A percentile compares a stretch with the other conserved stretches of the same genome.
Evolutionary conservation across 2,113 vertebrate species (phyloP).

Genomic region (Alligator sinensis): DNA sequence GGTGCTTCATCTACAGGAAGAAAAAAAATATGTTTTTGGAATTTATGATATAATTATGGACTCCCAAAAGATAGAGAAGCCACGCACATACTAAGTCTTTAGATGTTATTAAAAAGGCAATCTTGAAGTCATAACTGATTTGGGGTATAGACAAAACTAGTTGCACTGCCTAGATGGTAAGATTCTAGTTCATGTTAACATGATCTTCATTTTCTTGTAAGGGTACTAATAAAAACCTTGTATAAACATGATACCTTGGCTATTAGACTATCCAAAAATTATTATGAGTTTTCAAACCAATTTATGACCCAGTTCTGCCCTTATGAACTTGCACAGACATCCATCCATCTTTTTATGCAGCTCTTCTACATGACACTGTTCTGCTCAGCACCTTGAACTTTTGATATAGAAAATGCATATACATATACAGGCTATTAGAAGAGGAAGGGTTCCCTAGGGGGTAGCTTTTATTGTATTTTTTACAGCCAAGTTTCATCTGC

Average conservation of each 20-base stretch:
- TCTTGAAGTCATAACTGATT: not conserved
- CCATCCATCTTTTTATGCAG: not conserved
- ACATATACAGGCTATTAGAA: not conserved
- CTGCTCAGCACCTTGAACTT: constrained; percentile 21
- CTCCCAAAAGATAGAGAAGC: not conserved
- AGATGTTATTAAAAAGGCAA: not conserved
- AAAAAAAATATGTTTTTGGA: not conserved
- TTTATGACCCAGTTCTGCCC: not conserved
- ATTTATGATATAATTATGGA: constrained; percentile 21
- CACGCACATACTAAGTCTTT: not conserved
- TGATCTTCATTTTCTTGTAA: constrained; percentile 22
- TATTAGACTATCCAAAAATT: not conserved
- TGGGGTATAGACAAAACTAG: not conserved
- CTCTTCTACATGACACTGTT: not conserved
- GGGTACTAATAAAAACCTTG: not conserved
- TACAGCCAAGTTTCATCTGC: constrained; percentile 27
- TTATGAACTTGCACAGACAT: not conserved
- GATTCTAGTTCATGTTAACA: not conserved
- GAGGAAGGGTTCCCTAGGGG: not conserved
- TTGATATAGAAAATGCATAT: constrained; percentile 19
- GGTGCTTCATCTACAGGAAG: constrained; percentile 84
- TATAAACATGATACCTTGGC: not conserved
- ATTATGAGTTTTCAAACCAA: constrained; percentile 7
- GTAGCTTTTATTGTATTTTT: constrained; percentile 43
- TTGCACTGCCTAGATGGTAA: not conserved